Base-by-base conservation (phyloP, 2,888 invertebrate species). In the Eupithecia insigniata region DNA sequence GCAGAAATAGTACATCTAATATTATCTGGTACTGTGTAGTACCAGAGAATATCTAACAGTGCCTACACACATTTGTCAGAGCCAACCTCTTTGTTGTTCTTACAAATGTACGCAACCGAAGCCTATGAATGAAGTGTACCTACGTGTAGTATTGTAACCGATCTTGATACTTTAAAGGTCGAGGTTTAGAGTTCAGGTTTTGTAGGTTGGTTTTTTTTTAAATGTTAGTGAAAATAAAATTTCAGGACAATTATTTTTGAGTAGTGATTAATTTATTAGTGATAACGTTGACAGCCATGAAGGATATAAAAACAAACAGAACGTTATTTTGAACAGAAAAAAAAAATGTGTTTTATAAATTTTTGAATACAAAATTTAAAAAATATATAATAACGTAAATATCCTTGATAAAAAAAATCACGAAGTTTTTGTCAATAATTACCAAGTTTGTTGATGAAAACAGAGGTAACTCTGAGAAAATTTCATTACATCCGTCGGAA, bases 91-190 rank as follows among this genome's bases (percentile, higher is more conserved):
- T 86, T 84, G 85, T 86, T 83, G 80, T 80, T 68, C 72, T 70
- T 72, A 77, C 75, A 70, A 65, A 67, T 78, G 72, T 81, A 80
- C 82, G 84, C 84, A 82, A 82, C 79, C 74, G 72, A 79, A 80
- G 75, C 81, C 82, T 88, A 89, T 91, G 90, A 91, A 90, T 90
- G 89, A 85, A 83, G 76, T 51, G 22, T 51, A 51, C 80, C 73
- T 75, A 66, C 78, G 73, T 78, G 60, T 80, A 82, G 68, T 16
- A 65, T 46, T 80, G 36, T 30, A 6, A 70, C 1, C 2, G 2
- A 62, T 81, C 70, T 89, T 89, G 87, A 89, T 89, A 85, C 82
- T 87, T 81, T n/a, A 4, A n/a, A 46, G 32, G 16, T 39, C 39
- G 10, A 3, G 26, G 12, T 36, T 43, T n/a, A 32, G 12, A 51